Conservation (phyloP, 2,113 vertebrate genomes). For the Pardalotus punctatus region DNA sequence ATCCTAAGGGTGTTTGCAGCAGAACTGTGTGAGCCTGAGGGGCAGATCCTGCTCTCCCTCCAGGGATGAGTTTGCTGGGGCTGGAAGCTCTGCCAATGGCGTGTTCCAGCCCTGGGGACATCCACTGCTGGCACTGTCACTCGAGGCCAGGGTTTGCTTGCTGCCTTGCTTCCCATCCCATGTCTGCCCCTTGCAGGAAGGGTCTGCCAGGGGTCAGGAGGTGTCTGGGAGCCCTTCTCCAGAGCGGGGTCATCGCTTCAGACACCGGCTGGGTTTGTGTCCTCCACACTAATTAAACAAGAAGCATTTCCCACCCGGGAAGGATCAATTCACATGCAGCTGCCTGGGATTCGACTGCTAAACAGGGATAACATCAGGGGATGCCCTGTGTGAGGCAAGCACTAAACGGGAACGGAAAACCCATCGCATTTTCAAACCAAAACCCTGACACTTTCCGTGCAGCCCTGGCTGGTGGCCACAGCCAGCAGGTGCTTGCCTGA, state of each 20-base stretch:
- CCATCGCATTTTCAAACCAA: background rate
- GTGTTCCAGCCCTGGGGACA: background rate
- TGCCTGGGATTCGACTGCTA: background rate
- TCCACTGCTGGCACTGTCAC: background rate
- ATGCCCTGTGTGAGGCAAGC: background rate
- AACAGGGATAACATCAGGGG: background rate
- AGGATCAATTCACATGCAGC: background rate
- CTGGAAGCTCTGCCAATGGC: background rate
- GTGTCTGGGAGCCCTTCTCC: background rate
- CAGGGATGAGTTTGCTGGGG: background rate
- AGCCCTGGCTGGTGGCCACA: slow-evolving; percentile 35
- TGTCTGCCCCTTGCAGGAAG: background rate
- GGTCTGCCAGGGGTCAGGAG: background rate
- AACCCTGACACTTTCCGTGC: background rate
- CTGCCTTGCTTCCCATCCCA: background rate
- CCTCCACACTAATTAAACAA: background rate
- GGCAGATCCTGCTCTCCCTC: background rate
- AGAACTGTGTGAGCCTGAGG: background rate
- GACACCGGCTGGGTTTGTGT: background rate
- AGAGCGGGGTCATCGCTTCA: background rate
- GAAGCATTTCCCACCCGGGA: background rate
- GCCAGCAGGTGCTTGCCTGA: slow-evolving; percentile 37
- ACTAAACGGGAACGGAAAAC: background rate
- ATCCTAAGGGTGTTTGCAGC: background rate
- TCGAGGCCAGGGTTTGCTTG: background rate